Conservation (phyloP, 2,888 invertebrate species). For the Dryobota labecula region DNA sequence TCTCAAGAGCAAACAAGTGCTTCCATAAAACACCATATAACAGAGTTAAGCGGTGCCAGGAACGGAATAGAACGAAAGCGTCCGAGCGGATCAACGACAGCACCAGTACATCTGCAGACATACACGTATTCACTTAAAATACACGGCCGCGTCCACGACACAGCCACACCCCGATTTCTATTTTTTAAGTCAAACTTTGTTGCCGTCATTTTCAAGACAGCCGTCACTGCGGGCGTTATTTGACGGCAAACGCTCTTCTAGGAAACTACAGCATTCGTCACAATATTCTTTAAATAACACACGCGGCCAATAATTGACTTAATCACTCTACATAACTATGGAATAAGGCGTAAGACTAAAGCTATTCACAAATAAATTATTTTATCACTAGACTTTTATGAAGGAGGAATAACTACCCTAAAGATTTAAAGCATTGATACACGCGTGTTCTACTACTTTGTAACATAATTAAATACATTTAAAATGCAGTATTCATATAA, state of each 20-base stretch:
- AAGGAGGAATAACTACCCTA: conserved; percentile 46
- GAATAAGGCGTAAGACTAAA: conserved; percentile 61
- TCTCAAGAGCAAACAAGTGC: too few relatives aligned
- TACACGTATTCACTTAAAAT: too few relatives aligned
- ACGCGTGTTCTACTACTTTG: conserved; percentile 26
- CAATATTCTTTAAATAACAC: conserved; percentile 21
- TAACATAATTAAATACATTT: conserved; percentile 22
- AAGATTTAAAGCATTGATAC: conserved; percentile 2
- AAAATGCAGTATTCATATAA: conserved; percentile 21
- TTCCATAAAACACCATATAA: too few relatives aligned
- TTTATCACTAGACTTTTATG: conserved; percentile 44
- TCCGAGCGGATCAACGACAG: too few relatives aligned
- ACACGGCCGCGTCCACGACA: too few relatives aligned
- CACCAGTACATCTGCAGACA: too few relatives aligned
- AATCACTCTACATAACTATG: conserved; percentile 47
- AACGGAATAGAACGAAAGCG: too few relatives aligned
- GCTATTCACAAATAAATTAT: conserved; percentile 69
- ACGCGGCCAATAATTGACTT: conserved; percentile 60
- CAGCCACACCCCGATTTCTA: too few relatives aligned
- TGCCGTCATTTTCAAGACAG: background rate
- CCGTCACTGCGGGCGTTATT: background rate
- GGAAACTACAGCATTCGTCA: background rate
- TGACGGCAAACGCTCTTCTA: background rate
- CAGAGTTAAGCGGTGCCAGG: too few relatives aligned
- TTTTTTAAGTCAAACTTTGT: too few relatives aligned